Evolutionary conservation across 2,113 vertebrate species (phyloP), one percentile per base, ranked within the genome.

Genomic region (Emydura subglobosa): DNA sequence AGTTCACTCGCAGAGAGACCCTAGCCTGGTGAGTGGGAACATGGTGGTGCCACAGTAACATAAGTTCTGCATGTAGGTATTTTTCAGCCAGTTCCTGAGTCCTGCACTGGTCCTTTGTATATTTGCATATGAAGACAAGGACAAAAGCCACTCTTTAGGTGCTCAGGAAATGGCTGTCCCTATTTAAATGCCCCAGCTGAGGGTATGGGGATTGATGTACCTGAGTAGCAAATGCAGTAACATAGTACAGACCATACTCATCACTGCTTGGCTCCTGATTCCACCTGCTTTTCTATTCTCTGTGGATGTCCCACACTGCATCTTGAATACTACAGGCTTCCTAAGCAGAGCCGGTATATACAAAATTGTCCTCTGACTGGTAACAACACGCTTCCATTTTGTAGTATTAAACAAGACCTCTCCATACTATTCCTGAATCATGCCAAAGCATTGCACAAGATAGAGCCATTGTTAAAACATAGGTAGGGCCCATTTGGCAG

Each of bases 341-440:
- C 8, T 79, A 93, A 86, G 24, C 1, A 2, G 7, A 47, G 31
- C 10, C 7, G 17, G 21, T 31, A 19, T 0, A 27, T 1, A 16
- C 0, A 2, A 34, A 3, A 82, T 14, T 57, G 31, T 81, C 0
- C 0, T 47, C 51, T 34, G 53, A 81, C 59, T 55, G 72, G 82
- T 42, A 4, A 7, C 5, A 47, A 14, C 44, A 78, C 5, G 12
- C 24, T 47, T 78, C 39, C 25, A 44, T 76, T 76, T 76, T 76
- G 39, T 44, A 78, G 44, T 47, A 78, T 47, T 47, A 27, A 47
- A 29, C 11, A 39, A 16, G 55, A 79, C 86, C 42, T 34, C 21
- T 55, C 13, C 2, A 25, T n/a, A 85, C 39, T 86, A 0, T 10
- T 65, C 0, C 0, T 27, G 34, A 83, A 91, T 29, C 31, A 22